Evolutionary conservation across 2,113 vertebrate species (phyloP), one percentile per base, ranked within the genome.

Genomic region (Psammodynastes pulverulentus): DNA sequence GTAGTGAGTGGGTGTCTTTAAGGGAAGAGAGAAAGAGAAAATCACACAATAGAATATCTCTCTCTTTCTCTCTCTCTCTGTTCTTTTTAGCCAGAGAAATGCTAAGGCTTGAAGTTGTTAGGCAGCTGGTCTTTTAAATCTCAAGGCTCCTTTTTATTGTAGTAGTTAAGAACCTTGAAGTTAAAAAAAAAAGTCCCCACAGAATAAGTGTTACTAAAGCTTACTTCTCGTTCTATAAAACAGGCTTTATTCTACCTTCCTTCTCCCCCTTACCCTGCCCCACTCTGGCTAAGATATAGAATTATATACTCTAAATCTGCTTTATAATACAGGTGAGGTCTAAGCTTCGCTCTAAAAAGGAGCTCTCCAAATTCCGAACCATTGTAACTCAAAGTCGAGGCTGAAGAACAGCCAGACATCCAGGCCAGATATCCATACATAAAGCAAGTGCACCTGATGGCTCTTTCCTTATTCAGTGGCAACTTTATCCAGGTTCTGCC

Each of bases 81-180:
- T 88, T 88, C 87, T 96, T 92, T 94, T 93, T 67, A 84, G 95
- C 94, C 89, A 24, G 91, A 93, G 6, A 0, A 90, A 92, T 93
- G 89, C 62, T 96, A 95, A 93, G 89, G 34, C 29, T 89, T 84
- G 23, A 91, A 53, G 92, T 94, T 95, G 94, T 95, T 95, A 23
- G 89, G 95, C 87, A 62, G 92, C 95, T 89, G 95, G 91, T 93
- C 93, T 97, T 97, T 97, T 48, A 89, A 89, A 96, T 93, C 5
- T 43, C 93, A 96, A 97, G 94, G 92, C 93, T 97, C 94, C 86
- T 48, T 84, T 97, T 97, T 97, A 95, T 96, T 97, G 96, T 6
- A 97, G 92, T 96, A 97, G 95, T 96, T 96, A 95, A 95, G 96
- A 96, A 91, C 93, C 89, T 97, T 96, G 96, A 97, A 97, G 95